Conservation (phyloP, 2,888 invertebrate species). For the Cantharis flavilabris region DNA sequence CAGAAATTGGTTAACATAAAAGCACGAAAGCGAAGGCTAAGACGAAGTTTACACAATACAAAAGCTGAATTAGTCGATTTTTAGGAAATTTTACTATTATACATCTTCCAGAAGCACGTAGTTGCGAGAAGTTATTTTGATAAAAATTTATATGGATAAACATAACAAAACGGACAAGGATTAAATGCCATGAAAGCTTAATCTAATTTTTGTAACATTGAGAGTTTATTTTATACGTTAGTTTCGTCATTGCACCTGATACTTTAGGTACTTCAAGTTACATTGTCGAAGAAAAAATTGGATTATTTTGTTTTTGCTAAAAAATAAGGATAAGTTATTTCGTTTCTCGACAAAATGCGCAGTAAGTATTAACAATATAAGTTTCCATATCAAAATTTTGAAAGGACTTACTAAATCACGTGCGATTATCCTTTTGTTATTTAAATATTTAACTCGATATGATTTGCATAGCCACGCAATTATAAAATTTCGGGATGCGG, state of each 20-base stretch:
- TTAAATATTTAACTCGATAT: not conserved
- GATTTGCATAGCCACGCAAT: not conserved
- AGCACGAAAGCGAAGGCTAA: not conserved
- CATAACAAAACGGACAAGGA: not conserved
- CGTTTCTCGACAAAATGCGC: not conserved
- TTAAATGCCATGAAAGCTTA: not conserved
- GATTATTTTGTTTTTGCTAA: not conserved
- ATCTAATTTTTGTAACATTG: not conserved
- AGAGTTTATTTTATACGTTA: not conserved
- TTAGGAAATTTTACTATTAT: not conserved
- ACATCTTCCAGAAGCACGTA: not conserved
- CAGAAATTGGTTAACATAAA: no score
- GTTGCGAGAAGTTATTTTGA: not conserved
- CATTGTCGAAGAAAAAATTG: not conserved
- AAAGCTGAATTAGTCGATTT: not conserved
- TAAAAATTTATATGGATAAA: not conserved
- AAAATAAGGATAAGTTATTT: not conserved
- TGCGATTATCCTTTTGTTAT: not conserved
- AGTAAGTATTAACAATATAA: not conserved
- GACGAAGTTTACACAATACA: not conserved
- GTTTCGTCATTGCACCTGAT: not conserved
- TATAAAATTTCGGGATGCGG: not conserved
- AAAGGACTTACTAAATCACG: not conserved
- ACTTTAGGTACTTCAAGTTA: not conserved
- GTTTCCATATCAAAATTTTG: not conserved